These are phyloP conservation scores for Resseliella maxima DNA, from an alignment of 2,888 invertebrate species.

Conservation along the genomic window DNA sequence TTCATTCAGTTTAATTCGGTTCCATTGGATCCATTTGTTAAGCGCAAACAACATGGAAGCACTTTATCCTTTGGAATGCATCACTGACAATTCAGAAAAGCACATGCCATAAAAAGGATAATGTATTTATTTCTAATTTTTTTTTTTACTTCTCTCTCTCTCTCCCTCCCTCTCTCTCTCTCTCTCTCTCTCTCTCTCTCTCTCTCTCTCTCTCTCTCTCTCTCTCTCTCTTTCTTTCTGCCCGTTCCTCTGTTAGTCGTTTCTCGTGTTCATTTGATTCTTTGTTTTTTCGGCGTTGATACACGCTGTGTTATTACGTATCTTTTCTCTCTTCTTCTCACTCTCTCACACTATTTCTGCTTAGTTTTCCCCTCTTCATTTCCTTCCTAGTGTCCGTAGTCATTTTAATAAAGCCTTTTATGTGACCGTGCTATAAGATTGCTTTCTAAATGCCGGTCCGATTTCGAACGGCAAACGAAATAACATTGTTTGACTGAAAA, in stretches of 20 bases:
- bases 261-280: not conserved
- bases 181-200: too few relatives aligned
- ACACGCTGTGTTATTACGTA: not conserved
- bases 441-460: not conserved
- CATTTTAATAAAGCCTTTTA: not conserved
- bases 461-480: not conserved
- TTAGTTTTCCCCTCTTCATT: too few relatives aligned
- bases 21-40: conserved; percentile 41
- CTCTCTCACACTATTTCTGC: not conserved
- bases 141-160: too few relatives aligned
- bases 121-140: conserved; percentile 51
- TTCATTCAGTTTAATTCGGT: conserved; percentile 48
- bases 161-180: too few relatives aligned
- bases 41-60: conserved; percentile 39
- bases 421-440: not conserved
- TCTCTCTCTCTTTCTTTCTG: too few relatives aligned
- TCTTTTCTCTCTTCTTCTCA: not conserved
- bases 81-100: conserved; percentile 15
- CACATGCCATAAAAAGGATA: conserved; percentile 49
- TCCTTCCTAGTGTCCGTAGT: not conserved
- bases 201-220: too few relatives aligned
- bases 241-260: too few relatives aligned
- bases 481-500: not conserved
- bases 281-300: not conserved
- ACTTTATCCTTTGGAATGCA: conserved; percentile 51